Evolutionary conservation across 1,140 invertebrate species (phyloP), one percentile per base, ranked within the genome.

Genomic region (Agrypnia vestita): DNA sequence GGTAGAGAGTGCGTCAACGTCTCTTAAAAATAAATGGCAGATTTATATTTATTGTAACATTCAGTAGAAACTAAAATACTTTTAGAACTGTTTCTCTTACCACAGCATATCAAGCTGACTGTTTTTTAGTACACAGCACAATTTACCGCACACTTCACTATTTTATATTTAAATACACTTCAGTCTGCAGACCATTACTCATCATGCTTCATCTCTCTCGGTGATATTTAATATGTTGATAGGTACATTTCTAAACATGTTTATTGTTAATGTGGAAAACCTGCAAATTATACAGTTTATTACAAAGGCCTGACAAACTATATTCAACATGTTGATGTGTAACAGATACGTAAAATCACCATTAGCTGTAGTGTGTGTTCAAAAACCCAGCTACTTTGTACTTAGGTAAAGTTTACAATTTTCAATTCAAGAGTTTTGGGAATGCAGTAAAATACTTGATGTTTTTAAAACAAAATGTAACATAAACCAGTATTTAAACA

Each of bases 1-100:
- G 43, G 78, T 74, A 74, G 77, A 80, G 77, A 80, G 51, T 80
- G 78, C 59, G 53, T 72, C 62, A 21, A 55, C 43, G 55, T 73
- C 71, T 74, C 71, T 72, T 80, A 78, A 80, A 82, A 82, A 82
- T 78, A 82, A 82, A 82, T 82, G 81, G 81, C 81, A 80, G 56
- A 80, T 79, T 81, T 72, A 79, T 51, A 79, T 56, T 62, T 72
- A 76, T 62, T 62, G 56, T 75, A 59, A 79, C 67, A 79, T 79
- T 78, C 47, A 78, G 62, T 71, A 69, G 51, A 43, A 46, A 78
- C 62, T 71, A 47, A 78, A 69, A 62, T n/a, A 75, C 74, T 76
- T 56, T 56, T 62, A 13, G 59, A 44, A 61, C 43, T 46, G 15
- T 69, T 69, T 44, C 44, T 47, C 15, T 47, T 46, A 46, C 13